phyloP scores from a whole-genome alignment of 2,113 vertebrate genomes.

The Mobula birostris region DNA sequence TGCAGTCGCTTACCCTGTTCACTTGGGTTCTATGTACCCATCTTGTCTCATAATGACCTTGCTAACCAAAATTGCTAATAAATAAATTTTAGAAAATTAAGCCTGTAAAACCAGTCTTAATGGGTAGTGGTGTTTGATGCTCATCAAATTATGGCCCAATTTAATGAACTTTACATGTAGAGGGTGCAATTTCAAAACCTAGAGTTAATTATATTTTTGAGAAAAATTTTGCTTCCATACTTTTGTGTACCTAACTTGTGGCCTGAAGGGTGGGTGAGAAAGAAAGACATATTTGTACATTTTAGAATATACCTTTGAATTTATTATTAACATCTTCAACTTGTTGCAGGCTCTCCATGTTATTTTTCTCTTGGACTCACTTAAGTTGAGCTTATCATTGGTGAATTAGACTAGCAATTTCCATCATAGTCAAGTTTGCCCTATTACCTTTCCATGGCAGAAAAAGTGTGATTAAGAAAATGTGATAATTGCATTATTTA shows the following conservation, averaged over 20 bases:
- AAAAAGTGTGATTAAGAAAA: not conserved
- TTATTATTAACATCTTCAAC: not conserved
- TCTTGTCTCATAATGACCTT: not conserved
- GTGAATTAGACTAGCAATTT: not conserved
- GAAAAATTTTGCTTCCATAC: not conserved
- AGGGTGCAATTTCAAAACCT: not conserved
- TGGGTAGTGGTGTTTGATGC: not conserved
- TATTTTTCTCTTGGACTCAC: not conserved
- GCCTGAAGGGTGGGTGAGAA: not conserved
- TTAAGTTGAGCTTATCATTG: not conserved
- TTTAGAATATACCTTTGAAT: not conserved
- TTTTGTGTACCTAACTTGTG: not conserved
- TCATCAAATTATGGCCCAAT: not conserved
- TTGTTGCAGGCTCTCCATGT: not conserved
- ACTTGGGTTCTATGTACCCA: not conserved
- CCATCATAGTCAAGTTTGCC: not conserved
- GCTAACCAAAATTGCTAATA: no score
- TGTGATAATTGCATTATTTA: no score
- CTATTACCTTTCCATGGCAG: no score
- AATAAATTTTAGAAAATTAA: not conserved
- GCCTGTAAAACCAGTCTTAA: not conserved
- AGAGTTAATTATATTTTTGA: not conserved
- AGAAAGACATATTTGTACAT: not conserved
- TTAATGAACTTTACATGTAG: not conserved
- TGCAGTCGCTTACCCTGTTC: not conserved